Percentiles rank a stretch among this genome's conserved stretches.
Conservation (phyloP, 64 coral and sea anemone genomes). For the Dendronephthya gigantea region DNA sequence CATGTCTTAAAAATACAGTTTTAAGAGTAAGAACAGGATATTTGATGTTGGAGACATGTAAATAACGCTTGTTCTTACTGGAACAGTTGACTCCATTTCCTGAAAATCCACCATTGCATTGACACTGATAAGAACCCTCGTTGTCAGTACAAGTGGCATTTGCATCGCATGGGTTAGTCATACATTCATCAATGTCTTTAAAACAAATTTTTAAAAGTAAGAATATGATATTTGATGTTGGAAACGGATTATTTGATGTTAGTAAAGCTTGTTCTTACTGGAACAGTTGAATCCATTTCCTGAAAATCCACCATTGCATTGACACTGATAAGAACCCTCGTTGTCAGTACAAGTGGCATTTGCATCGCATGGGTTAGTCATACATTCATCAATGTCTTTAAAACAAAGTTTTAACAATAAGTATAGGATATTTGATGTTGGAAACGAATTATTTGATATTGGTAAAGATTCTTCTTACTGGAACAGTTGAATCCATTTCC, state of each 20-base stretch:
- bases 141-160: neutral
- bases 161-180: neutral
- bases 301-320: neutral
- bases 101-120: neutral
- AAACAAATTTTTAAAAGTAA: neutral
- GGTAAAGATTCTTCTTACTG: too few relatives aligned
- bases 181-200: neutral
- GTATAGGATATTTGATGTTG: too few relatives aligned
- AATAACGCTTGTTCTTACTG: too few relatives aligned
- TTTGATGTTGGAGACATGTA: neutral
- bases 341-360: neutral
- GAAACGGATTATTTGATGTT: neutral
- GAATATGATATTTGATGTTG: neutral
- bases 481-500: too few relatives aligned
- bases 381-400: neutral
- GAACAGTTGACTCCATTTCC: neutral
- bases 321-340: neutral
- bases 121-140: neutral
- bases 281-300: neutral
- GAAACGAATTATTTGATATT: too few relatives aligned
- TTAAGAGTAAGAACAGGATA: neutral
- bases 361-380: neutral
- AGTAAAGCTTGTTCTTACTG: neutral
- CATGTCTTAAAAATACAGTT: neutral
- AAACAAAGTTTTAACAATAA: too few relatives aligned